These are phyloP conservation scores for Rhogogaster chlorosoma DNA, from an alignment of 2,888 invertebrate genomes.

Conservation along the genomic window DNA sequence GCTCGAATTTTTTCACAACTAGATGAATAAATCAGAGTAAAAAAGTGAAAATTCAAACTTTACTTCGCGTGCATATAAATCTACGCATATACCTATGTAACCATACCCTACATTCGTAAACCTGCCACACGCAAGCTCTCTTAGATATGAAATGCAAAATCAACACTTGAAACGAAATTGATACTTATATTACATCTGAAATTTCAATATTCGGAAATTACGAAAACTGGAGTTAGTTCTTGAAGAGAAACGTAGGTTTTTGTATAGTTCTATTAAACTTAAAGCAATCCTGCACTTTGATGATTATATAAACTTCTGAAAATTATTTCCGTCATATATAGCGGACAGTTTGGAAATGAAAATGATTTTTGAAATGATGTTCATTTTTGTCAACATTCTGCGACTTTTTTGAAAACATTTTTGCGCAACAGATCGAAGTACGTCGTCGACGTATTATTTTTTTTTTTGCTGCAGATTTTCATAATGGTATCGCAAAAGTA, in stretches of 20 bases:
- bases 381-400: no score
- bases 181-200: neutral
- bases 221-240: neutral
- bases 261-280: no score
- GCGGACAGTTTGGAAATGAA: no score
- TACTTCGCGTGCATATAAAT: neutral
- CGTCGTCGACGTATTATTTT: no score
- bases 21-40: neutral
- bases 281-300: no score
- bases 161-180: neutral
- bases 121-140: neutral
- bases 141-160: neutral
- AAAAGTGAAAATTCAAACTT: neutral
- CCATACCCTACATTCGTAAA: neutral
- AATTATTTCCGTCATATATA: no score
- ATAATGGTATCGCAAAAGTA: no score
- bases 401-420: no score
- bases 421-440: no score
- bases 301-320: no score
- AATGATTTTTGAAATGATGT: no score
- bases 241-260: neutral
- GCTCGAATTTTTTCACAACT: neutral
- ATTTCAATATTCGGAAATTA: neutral
- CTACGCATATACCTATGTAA: neutral
- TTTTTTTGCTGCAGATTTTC: no score